Conservation (phyloP, 2,797 vertebrate genomes). For the Synanceia verrucosa region DNA sequence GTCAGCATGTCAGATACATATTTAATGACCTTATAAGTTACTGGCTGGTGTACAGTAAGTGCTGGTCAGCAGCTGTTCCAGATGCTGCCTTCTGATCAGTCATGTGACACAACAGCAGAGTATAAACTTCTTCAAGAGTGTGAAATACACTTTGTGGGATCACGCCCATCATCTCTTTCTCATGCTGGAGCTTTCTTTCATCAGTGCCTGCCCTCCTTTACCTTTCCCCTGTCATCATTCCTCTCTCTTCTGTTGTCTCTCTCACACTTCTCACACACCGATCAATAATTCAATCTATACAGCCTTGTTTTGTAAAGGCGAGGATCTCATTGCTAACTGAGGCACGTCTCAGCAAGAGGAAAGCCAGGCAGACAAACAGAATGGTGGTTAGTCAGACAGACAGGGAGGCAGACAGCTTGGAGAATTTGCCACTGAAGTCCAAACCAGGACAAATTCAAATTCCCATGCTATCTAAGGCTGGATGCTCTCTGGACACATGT, state of each 20-base stretch:
- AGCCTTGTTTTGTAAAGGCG: not conserved
- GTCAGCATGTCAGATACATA: no score
- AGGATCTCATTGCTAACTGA: not conserved
- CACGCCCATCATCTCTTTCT: not conserved
- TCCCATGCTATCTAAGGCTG: not conserved
- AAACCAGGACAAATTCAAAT: not conserved
- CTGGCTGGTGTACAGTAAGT: no score
- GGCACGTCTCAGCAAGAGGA: not conserved
- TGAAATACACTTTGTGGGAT: not conserved
- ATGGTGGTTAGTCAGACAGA: not conserved
- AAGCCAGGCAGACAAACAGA: not conserved
- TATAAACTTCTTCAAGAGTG: not conserved
- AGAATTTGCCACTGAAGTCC: not conserved
- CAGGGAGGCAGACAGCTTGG: not conserved
- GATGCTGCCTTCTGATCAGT: not conserved
- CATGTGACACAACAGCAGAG: not conserved
- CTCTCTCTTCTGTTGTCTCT: not conserved
- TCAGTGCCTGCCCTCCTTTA: not conserved
- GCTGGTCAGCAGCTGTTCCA: no score
- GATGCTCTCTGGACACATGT: not conserved
- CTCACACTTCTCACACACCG: no score
- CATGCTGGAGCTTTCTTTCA: not conserved
- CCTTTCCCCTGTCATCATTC: not conserved
- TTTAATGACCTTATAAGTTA: no score
- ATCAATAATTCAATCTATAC: constrained; percentile 45